Evolutionary conservation across 2,797 vertebrate genomes (phyloP).

Genomic region (Capromys pilorides): DNA sequence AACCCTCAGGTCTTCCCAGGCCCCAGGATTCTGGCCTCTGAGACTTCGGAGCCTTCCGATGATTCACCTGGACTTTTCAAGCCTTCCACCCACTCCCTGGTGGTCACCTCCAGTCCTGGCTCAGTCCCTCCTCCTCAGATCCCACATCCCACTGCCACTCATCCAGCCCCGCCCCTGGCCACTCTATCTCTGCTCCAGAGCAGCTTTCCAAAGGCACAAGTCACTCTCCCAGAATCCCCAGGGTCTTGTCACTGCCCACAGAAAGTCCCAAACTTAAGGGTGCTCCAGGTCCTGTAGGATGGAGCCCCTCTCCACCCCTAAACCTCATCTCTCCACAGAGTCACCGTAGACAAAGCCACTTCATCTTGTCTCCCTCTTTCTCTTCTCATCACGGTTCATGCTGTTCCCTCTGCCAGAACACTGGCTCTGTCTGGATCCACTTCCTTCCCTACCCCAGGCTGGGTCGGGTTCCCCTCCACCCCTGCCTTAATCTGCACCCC

Average conservation of each 20-base stretch:
- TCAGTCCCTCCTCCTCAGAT: background rate
- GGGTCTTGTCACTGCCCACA: fast-evolving
- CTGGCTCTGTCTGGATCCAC: background rate
- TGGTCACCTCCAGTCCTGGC: background rate
- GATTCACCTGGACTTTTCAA: background rate
- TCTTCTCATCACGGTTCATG: background rate
- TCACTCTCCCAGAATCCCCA: background rate
- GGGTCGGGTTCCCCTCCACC: background rate
- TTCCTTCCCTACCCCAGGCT: fast-evolving
- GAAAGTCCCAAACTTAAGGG: background rate
- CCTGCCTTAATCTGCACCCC: background rate
- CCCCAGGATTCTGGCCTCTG: background rate
- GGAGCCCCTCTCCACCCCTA: background rate
- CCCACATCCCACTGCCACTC: background rate
- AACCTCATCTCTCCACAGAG: background rate
- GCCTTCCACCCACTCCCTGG: background rate
- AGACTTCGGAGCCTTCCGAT: fast-evolving
- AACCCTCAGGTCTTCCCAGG: background rate
- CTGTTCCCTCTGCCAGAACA: background rate
- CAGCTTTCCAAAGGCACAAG: background rate
- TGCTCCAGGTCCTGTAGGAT: background rate
- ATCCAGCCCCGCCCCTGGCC: too few species aligned
- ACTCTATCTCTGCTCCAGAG: background rate
- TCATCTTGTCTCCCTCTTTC: background rate
- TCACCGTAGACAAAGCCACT: background rate